Evolutionary conservation across 1,140 invertebrate species (phyloP), one percentile per base, ranked within the genome.

Genomic region (Antheraea mylitta): DNA sequence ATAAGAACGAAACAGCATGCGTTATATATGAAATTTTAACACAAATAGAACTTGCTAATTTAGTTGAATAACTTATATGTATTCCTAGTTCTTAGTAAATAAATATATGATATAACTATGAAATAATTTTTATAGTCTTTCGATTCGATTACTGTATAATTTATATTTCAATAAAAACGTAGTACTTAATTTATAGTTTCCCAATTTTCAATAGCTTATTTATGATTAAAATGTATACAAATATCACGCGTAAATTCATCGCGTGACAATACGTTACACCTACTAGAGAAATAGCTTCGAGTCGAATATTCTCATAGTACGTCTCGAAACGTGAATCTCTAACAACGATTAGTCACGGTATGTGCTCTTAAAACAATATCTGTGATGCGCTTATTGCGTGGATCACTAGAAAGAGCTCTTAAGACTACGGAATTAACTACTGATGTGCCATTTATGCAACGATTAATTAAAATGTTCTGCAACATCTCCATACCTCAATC

Each of bases 21-120:
- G 45, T 53, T 61, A 61, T 61, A 36, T 36, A 13, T 63, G 19
- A 63, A 63, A 63, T 63, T 63, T 63, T 63, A 13, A 22, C 30
- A 63, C 61, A 63, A 63, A 36, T 63, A 63, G 16, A 13, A 53
- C 8, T 42, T 30, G 22, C 61, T 63, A 63, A 63, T 61, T 22
- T 63, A 63, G 30, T 37, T 63, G 11, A 61, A 61, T 61, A 19
- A 30, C 7, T 0, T 7, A 19, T 9, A 42, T 53, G 7, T 53
- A 53, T 53, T 53, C 45, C 45, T 53, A 16, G 38, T 42, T 42
- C 38, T 7, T 16, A 16, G 45, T n/a, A 53, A 53, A 53, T 16
- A 53, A 6, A 53, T 53, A 53, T 16, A 42, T 42, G 11, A 42
- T 42, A 42, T 42, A 42, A 42, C 11, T 7, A 42, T 11, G 38